Evolutionary conservation across 2,888 invertebrate species (phyloP), one percentile per base, ranked within the genome.

Genomic region (Dusona sp.): DNA sequence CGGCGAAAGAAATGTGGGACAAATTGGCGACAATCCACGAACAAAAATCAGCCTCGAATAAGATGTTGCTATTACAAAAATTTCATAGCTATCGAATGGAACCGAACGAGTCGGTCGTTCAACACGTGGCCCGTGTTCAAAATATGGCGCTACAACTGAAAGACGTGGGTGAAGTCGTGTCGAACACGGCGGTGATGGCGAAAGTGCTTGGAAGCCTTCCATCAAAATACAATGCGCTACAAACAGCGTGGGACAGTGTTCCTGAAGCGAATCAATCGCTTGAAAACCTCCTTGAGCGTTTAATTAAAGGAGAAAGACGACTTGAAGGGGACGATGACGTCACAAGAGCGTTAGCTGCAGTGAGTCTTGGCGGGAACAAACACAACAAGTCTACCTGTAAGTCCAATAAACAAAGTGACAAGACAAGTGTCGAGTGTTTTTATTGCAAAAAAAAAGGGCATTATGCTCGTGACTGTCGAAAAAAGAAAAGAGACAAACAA

Each of bases 121-220:
- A 36, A 36, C 36, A 36, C 36, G 36, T 36, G 6, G 3, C 36
- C 2, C 83, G 70, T 19, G 70, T 90, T 25, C 72, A 84, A 67
- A 90, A 90, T 67, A 88, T 91, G 82, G 89, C 88, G 0, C 19
- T 70, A 4, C 87, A 89, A 67, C 70, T 90, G 13, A 86, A 82
- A 22, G 90, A 91, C 70, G 72, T 91, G 0, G 90, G 88, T 3
- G 90, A 90, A n/a, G 51, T 29, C 2, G 73, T 91, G 0, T 84
- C 90, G 0, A 83, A 89, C 22, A 54, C 84, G 3, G 74, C 88
- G 0, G 48, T 90, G 2, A 89, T 90, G 83, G 88, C 90, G 25
- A 91, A 91, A 61, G 82, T 90, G 48, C 79, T 91, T 8, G 90
- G 87, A 7, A 89, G 89, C 48, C 87, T 91, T 8, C 88, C 90